Evolutionary conservation across 2,888 invertebrate species (phyloP).

Genomic region (Cyclophora albipunctata): DNA sequence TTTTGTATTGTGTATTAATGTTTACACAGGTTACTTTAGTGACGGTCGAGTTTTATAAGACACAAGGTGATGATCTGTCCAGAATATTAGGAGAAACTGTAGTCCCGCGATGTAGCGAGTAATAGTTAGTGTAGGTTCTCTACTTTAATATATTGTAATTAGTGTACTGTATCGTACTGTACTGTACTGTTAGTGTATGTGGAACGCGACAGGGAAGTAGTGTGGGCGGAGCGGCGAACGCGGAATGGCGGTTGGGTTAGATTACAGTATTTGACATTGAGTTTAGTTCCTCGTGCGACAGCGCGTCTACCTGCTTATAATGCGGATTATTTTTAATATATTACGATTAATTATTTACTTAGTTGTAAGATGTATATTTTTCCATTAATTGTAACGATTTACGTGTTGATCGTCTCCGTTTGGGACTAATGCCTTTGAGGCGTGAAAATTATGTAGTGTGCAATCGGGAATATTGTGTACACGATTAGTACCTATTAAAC

Average conservation of each 20-base stretch:
- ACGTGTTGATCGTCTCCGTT: constrained; percentile 1
- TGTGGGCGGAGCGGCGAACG: constrained; percentile 4
- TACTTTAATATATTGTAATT: constrained; percentile 21
- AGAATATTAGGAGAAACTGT: constrained; percentile 31
- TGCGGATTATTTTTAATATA: constrained; percentile 30
- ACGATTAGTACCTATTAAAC: too few species aligned
- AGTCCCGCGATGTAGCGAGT: constrained; percentile 32
- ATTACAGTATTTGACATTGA: constrained; percentile 55
- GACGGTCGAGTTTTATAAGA: constrained; percentile 36
- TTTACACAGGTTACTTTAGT: constrained; percentile 33
- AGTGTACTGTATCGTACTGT: constrained; percentile 21
- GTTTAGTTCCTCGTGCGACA: constrained; percentile 46
- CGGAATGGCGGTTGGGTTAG: constrained; percentile 5
- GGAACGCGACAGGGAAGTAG: constrained; percentile 21
- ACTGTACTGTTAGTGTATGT: constrained; percentile 28
- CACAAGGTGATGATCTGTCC: constrained; percentile 60
- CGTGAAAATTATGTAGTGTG: constrained; percentile 1
- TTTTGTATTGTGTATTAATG: constrained; percentile 36
- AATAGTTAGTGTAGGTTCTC: constrained; percentile 31
- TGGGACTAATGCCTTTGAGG: constrained; percentile 9
- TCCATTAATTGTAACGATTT: constrained; percentile 15
- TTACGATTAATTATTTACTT: constrained; percentile 14
- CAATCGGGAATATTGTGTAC: constrained; percentile 4
- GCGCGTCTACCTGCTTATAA: constrained; percentile 20
- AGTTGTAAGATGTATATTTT: constrained; percentile 23